Evolutionary conservation across 2,113 vertebrate genomes (phyloP).

Genomic region (Symphodus melops): DNA sequence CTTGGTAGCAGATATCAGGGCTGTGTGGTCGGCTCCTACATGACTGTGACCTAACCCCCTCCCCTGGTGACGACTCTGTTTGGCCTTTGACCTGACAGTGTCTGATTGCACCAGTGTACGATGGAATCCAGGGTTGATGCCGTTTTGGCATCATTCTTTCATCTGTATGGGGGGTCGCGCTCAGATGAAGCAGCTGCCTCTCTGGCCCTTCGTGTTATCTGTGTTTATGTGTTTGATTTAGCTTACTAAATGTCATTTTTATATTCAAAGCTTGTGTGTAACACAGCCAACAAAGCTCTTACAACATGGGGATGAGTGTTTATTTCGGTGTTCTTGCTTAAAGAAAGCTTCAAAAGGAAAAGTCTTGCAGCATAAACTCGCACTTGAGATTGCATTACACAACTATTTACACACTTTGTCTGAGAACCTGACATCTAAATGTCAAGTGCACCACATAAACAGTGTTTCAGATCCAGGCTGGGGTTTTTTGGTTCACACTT

Average conservation of each 20-base stretch:
- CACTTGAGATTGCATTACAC: background rate
- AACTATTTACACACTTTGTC: constrained; percentile 8
- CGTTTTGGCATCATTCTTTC: constrained; percentile 12
- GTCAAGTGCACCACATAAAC: constrained; percentile 47
- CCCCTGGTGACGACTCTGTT: background rate
- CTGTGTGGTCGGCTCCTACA: constrained; percentile 48
- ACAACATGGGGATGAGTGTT: constrained; percentile 13
- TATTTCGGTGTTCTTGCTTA: constrained; percentile 13
- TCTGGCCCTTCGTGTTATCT: constrained; percentile 6
- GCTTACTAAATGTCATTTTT: background rate
- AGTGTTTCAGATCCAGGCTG: constrained; percentile 35
- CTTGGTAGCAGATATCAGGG: background rate
- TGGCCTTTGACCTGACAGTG: constrained; percentile 22
- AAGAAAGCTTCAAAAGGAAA: constrained; percentile 30
- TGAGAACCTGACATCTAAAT: constrained; percentile 39
- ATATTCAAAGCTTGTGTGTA: background rate
- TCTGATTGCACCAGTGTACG: constrained; percentile 24
- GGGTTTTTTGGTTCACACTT: constrained; percentile 57
- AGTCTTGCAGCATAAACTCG: background rate
- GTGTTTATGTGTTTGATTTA: constrained; percentile 17
- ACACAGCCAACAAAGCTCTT: background rate
- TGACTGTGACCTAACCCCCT: constrained; percentile 34
- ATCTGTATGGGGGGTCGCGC: constrained; percentile 23
- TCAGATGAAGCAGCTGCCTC: constrained; percentile 2
- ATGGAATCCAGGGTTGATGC: background rate